Base-by-base conservation (phyloP, 1,140 invertebrate genomes). In the Neodiprion lecontei region DNA sequence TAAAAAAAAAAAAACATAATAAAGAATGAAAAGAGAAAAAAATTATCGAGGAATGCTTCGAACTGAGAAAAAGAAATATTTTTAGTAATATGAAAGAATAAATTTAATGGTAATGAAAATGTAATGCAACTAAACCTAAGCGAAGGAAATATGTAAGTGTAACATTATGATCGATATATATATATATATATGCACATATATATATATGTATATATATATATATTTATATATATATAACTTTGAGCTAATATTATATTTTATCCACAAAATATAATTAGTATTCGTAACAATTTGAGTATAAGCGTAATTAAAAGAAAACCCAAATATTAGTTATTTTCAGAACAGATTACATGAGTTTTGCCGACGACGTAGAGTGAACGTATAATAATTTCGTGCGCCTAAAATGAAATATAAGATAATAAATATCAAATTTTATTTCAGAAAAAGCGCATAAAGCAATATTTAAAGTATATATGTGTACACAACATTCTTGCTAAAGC, bases 11-110 rank as follows among this genome's bases (percentile, higher is more conserved):
- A 40, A 40, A 40, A 40, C 28, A 40, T 40, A 40, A 40, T 40
- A 40, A 40, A 40, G 28, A 40, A 40, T 3, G 28, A 40, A 40
- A 40, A 40, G 28, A 40, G 28, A 40, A 40, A 40, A 40, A 40
- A 40, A 40, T 40, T 5, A 61, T 48, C 9, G 74, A 67, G 12
- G 21, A 72, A 72, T 49, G 48, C 23, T 61, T 61, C 53, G 53
- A 70, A 77, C 40, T 68, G 68, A 69, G 68, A 72, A 72, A 67
- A 75, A 76, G 69, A 79, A 76, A 80, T 80, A 80, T 80, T 80
- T 80, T 79, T 76, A 78, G 75, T 78, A 80, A 75, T 72, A 74
- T n/a, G 61, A 75, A 48, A 68, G 74, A 72, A 72, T 40, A 5
- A 14, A 68, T 69, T 69, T 48, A 76, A 65, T 5, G 48, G 50